phyloP scores from a whole-genome alignment of 2,113 vertebrate species.

The Limnothrissa miodon region DNA sequence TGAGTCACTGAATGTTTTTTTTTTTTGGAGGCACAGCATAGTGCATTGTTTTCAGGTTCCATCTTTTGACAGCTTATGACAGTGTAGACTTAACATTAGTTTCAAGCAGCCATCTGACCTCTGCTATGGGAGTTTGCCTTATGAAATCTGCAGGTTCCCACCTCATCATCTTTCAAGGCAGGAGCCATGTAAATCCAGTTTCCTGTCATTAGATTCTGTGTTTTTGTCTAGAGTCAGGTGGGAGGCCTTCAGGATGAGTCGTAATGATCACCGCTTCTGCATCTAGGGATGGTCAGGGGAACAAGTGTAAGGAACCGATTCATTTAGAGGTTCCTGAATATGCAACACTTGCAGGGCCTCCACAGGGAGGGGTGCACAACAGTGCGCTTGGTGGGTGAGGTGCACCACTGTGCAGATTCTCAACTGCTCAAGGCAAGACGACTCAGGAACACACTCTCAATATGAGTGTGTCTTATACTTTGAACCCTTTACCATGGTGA shows the following conservation, averaged over 20 bases:
- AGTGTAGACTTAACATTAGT: background rate
- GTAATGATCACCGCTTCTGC: background rate
- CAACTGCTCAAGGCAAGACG: background rate
- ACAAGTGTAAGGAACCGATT: background rate
- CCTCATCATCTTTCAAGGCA: background rate
- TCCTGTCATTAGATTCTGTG: background rate
- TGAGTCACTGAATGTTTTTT: no score
- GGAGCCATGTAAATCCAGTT: background rate
- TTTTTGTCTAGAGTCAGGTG: background rate
- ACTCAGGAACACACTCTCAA: background rate
- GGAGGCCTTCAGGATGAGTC: background rate
- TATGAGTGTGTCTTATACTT: no score
- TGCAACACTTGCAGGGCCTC: background rate
- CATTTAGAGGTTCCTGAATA: background rate
- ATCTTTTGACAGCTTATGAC: no score
- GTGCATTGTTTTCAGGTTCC: no score
- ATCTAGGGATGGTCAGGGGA: background rate
- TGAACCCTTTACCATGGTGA: conserved; percentile 5
- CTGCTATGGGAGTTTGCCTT: background rate
- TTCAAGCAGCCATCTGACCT: background rate
- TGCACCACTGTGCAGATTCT: background rate
- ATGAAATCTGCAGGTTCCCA: background rate
- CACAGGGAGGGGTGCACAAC: background rate
- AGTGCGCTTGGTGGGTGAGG: background rate
- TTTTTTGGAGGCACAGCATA: no score